Evolutionary conservation across 64 coral and sea anemone genomes (phyloP).

Genomic region (Porites lutea): DNA sequence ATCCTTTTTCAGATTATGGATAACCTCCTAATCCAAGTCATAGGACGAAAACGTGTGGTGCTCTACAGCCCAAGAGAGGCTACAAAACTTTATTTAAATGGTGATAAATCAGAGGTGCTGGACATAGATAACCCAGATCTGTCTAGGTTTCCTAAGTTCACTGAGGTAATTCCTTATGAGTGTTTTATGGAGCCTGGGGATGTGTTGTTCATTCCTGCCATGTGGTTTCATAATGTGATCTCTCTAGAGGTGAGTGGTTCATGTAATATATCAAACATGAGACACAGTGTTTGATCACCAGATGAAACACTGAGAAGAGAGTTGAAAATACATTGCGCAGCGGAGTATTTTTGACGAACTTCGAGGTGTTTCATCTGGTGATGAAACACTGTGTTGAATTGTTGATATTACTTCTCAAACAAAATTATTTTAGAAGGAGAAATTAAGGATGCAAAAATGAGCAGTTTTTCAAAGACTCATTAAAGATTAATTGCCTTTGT

Average conservation of each 20-base stretch:
- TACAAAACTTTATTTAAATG: constrained; percentile 86
- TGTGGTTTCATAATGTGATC: constrained; percentile 96
- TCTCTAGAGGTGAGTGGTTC: constrained; percentile 67
- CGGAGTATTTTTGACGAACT: too few species aligned
- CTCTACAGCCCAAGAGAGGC: constrained; percentile 85
- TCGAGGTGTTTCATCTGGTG: too few species aligned
- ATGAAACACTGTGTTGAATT: too few species aligned
- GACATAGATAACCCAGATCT: constrained; percentile 86
- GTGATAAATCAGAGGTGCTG: constrained; percentile 89
- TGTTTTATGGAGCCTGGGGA: constrained; percentile 82
- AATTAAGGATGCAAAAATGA: too few species aligned
- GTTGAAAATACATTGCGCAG: too few species aligned
- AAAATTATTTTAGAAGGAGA: too few species aligned
- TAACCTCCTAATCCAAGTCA: constrained; percentile 84
- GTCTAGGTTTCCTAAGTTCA: constrained; percentile 76
- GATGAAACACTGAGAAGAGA: too few species aligned
- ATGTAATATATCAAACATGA: too few species aligned
- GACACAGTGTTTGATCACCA: too few species aligned
- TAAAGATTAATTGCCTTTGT: too few species aligned
- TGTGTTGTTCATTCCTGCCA: constrained; percentile 85
- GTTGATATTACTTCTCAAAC: too few species aligned
- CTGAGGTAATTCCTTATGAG: constrained; percentile 57
- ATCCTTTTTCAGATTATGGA: constrained; percentile 85
- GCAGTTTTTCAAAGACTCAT: too few species aligned
- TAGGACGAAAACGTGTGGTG: constrained; percentile 81